These are phyloP conservation scores for Acleris emargana DNA, from an alignment of 2,888 invertebrate genomes.

Conservation along the genomic window DNA sequence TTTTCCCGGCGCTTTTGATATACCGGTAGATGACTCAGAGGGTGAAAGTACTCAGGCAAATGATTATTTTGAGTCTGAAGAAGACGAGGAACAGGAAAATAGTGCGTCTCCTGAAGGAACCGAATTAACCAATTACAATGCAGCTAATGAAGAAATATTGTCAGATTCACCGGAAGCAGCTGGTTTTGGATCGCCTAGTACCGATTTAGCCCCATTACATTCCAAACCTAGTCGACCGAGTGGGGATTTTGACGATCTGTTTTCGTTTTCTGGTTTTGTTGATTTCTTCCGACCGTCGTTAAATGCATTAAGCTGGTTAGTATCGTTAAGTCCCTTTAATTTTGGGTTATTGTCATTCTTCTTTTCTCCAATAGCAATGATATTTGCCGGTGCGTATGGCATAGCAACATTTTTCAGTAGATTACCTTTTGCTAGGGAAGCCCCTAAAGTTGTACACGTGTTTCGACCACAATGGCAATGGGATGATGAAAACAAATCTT, in stretches of 20 bases:
- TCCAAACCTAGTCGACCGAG: slow-evolving; percentile 55
- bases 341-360: slow-evolving; percentile 84
- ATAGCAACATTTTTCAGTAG: slow-evolving; percentile 86
- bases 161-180: slow-evolving; percentile 58
- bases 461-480: slow-evolving; percentile 83
- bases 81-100: slow-evolving; percentile 60
- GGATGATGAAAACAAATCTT: slow-evolving; percentile 82
- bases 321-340: slow-evolving; percentile 83
- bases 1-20: slow-evolving; percentile 65
- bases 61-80: slow-evolving; percentile 63
- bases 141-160: slow-evolving; percentile 52
- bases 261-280: slow-evolving; percentile 71
- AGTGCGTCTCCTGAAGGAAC: slow-evolving; percentile 68
- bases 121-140: slow-evolving; percentile 66
- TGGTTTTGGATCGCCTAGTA: slow-evolving; percentile 54
- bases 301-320: slow-evolving; percentile 78
- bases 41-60: slow-evolving; percentile 58
- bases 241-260: slow-evolving; percentile 75
- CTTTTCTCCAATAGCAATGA: slow-evolving; percentile 85
- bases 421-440: slow-evolving; percentile 81
- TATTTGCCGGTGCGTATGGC: slow-evolving; percentile 85
- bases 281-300: slow-evolving; percentile 79
- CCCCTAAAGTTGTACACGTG: slow-evolving; percentile 64
- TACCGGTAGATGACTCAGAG: slow-evolving; percentile 63
- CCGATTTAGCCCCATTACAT: slow-evolving; percentile 56